Percentiles rank a stretch among this genome's conserved stretches.
phyloP scores from a whole-genome alignment of 2,113 vertebrate genomes.

The Solenodon paradoxus region DNA sequence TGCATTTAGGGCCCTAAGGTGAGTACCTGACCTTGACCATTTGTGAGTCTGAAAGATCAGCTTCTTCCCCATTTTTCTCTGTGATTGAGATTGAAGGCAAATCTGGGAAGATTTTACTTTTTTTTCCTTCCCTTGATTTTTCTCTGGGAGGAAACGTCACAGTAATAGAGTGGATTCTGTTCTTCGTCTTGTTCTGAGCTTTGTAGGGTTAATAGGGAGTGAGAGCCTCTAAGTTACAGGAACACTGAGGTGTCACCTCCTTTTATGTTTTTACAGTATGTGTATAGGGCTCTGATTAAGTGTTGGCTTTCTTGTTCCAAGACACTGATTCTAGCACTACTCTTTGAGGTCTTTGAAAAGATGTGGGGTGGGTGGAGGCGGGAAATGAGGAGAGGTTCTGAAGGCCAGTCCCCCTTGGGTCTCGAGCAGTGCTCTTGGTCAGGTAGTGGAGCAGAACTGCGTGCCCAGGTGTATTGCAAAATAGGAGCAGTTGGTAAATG shows the following conservation, averaged over 20 bases:
- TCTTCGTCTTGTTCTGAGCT: conserved; percentile 31
- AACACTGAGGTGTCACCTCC: neutral
- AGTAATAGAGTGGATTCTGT: neutral
- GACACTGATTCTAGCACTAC: conserved; percentile 17
- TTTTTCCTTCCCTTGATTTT: neutral
- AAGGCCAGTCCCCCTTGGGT: neutral
- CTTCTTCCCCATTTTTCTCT: neutral
- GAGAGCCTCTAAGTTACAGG: neutral
- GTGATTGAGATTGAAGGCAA: neutral
- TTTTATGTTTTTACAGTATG: neutral
- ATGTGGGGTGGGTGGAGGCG: neutral
- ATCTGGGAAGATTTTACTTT: neutral
- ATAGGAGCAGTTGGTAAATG: neutral
- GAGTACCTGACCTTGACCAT: neutral
- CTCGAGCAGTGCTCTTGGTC: neutral
- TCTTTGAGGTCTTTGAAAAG: conserved; percentile 25
- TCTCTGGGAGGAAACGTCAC: neutral
- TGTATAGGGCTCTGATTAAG: neutral
- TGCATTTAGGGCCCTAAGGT: neutral
- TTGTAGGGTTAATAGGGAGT: neutral
- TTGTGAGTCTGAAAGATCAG: conserved; percentile 17
- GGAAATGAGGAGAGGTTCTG: neutral
- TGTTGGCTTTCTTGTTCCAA: conserved; percentile 31
- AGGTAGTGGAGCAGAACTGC: neutral
- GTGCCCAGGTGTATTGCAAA: neutral